Percentiles rank a stretch among this genome's conserved stretches.
Conservation (phyloP, 2,888 invertebrate genomes). For the Mycogona germanica region DNA sequence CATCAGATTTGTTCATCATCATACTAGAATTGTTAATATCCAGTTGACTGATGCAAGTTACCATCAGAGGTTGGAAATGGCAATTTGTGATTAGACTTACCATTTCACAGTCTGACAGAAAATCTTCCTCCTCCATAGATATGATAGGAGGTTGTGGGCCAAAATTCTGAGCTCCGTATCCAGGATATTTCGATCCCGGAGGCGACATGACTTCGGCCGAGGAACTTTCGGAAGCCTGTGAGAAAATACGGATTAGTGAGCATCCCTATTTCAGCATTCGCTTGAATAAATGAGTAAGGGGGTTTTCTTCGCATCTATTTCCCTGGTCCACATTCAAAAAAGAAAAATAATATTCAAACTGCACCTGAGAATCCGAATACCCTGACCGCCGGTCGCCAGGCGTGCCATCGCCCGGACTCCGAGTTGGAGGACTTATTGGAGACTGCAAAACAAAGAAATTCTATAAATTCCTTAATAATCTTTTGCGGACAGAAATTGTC, state of each 20-base stretch:
- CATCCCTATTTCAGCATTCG: background rate
- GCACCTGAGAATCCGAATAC: slow-evolving; percentile 8
- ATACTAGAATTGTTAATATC: too few species aligned
- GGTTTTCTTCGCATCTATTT: background rate
- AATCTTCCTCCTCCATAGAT: slow-evolving; percentile 82
- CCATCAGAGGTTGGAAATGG: too few species aligned
- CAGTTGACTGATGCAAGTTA: too few species aligned
- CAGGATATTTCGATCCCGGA: background rate
- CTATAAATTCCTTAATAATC: too few species aligned
- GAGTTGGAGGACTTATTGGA: slow-evolving; percentile 20
- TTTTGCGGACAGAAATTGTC: too few species aligned
- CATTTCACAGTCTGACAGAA: slow-evolving; percentile 65
- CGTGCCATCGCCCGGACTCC: background rate
- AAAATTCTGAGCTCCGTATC: slow-evolving; percentile 18
- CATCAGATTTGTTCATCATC: too few species aligned
- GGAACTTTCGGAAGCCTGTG: slow-evolving; percentile 30
- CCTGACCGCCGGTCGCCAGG: slow-evolving; percentile 14
- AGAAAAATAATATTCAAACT: background rate
- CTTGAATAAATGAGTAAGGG: background rate
- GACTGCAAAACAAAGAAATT: too few species aligned
- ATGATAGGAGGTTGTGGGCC: slow-evolving; percentile 46
- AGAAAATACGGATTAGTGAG: slow-evolving; percentile 1
- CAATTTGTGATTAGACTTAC: too few species aligned
- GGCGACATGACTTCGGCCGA: slow-evolving; percentile 27
- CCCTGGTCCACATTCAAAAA: background rate